Evolutionary conservation across 2,797 vertebrate genomes (phyloP).

Genomic region (Taeniopygia guttata): DNA sequence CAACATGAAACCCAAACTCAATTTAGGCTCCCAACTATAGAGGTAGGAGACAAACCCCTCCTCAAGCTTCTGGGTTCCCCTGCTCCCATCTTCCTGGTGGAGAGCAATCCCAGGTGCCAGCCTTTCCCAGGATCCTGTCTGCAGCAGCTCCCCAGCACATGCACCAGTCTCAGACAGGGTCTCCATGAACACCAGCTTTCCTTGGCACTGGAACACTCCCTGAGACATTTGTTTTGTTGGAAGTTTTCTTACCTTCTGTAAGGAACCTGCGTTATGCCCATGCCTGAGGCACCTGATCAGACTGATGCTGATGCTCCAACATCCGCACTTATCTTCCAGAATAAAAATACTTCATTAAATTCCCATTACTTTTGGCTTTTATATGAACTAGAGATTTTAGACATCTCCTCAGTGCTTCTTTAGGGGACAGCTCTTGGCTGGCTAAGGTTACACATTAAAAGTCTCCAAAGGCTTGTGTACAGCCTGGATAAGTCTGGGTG

Average conservation of each 20-base stretch:
- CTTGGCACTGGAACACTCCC: neutral
- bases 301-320: rapidly evolving
- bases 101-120: neutral
- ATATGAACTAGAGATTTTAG: neutral
- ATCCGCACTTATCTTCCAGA: neutral
- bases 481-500: neutral
- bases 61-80: neutral
- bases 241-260: neutral
- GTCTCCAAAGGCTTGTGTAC: neutral
- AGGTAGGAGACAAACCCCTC: neutral
- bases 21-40: neutral
- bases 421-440: neutral
- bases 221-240: neutral
- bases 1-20: neutral
- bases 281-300: neutral
- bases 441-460: neutral
- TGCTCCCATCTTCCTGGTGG: neutral
- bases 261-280: neutral
- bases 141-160: neutral
- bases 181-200: neutral
- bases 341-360: neutral
- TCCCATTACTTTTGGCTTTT: neutral
- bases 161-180: neutral
- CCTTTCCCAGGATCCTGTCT: neutral
- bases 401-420: neutral